Conservation (phyloP, 2,797 vertebrate species). For the Anisognathus igniventris region DNA sequence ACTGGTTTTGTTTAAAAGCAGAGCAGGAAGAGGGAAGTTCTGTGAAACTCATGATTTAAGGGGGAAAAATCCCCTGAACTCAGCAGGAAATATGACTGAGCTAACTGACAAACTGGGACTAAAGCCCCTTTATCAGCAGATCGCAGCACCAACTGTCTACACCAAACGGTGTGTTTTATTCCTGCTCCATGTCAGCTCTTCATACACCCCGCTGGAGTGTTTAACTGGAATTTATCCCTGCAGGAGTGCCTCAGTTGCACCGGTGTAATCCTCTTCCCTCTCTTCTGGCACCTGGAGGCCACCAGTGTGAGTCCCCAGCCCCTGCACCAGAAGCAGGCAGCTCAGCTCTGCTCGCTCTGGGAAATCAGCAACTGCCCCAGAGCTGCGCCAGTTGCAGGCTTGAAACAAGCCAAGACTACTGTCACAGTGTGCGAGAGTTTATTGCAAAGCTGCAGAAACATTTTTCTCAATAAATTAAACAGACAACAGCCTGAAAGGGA, state of each 20-base stretch:
- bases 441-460: background rate
- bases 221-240: background rate
- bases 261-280: background rate
- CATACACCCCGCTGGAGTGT: fast-evolving
- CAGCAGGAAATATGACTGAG: background rate
- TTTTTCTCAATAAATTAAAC: background rate
- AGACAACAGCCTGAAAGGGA: background rate
- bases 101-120: background rate
- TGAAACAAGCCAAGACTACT: background rate
- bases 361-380: background rate
- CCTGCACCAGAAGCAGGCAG: background rate
- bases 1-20: background rate
- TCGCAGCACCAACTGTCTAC: background rate
- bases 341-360: background rate
- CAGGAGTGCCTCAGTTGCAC: background rate
- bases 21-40: background rate
- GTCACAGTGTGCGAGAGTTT: background rate
- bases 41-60: background rate
- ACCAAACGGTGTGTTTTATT: background rate
- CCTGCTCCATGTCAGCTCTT: background rate
- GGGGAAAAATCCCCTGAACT: background rate
- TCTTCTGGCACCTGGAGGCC: background rate
- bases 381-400: background rate
- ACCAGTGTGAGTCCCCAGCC: background rate
- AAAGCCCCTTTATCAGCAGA: background rate